Evolutionary conservation across 1,140 invertebrate genomes (phyloP).

Genomic region (Drosophila melanogaster): DNA sequence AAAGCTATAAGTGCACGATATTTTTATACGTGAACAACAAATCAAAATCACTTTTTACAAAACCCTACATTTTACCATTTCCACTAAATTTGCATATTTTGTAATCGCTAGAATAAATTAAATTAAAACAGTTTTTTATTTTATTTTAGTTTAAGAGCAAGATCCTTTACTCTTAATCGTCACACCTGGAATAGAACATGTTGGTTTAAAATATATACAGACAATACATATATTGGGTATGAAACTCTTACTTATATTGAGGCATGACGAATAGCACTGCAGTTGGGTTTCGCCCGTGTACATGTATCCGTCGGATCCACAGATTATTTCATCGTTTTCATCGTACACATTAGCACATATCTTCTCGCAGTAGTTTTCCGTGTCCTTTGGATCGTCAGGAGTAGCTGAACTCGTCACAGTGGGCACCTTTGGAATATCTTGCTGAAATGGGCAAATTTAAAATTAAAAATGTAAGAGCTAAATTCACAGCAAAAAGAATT

Average conservation of each 20-base stretch:
- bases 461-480: no score
- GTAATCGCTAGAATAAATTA: conserved; percentile 27
- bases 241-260: conserved; percentile 69
- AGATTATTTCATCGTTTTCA: conserved; percentile 80
- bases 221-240: not conserved
- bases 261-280: conserved; percentile 76
- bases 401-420: conserved; percentile 5
- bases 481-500: not conserved
- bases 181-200: conserved; percentile 58
- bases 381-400: conserved; percentile 52
- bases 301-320: conserved; percentile 82
- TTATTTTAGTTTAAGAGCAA: conserved; percentile 40
- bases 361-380: conserved; percentile 76
- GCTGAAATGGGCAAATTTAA: conserved; percentile 25
- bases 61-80: not conserved
- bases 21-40: not conserved
- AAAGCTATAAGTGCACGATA: conserved; percentile 5
- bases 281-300: conserved; percentile 80
- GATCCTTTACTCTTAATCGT: conserved; percentile 80
- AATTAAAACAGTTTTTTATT: not conserved
- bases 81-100: not conserved
- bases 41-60: not conserved
- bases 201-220: not conserved
- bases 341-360: conserved; percentile 82
- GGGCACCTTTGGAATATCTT: conserved; percentile 23